Base-by-base conservation (phyloP, 2,888 invertebrate species). In the Margaritifera margaritifera region DNA sequence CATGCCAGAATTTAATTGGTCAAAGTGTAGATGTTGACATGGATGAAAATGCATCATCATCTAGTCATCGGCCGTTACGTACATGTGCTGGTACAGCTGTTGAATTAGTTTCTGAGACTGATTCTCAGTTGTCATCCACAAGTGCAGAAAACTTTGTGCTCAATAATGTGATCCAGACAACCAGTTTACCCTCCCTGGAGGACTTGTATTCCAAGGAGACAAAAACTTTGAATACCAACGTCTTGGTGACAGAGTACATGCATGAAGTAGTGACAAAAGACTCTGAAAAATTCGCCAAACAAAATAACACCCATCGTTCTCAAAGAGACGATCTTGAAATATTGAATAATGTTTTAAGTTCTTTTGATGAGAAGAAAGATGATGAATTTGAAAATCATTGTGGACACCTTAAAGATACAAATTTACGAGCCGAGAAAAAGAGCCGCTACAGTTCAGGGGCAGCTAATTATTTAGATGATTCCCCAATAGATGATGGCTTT, bases 161-260 rank as follows among this genome's bases (percentile, higher is more conserved):
- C 27, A 80, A 82, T 58, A 79, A 77, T 72, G 76, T 74, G 20
- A 61, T 76, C 15, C 55, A 68, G 18, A 54, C 73, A 8, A 71
- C 68, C 6, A 62, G 69, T 57, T 73, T 84, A 8, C 80, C 82
- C 0, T 75, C 77, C 19, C 72, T 92, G 51, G 91, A 92, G 72
- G 92, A 92, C 71, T 91, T 92, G 72, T 89, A 87, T 80, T 86
- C 91, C 54, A 92, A 92, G 85, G 92, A 92, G 72, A 91, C 92
- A 0, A 93, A 92, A 86, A 92, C 92, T 1, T 91, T 92, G 56
- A 92, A 92, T 80, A 92, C 92, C 0, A 92, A 93, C 84, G 92
- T 93, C 53, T 80, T 87, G 11, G 78, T 80, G 2, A 81, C 81
- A 31, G 84, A 83, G 54, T 82, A 74, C 27, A 77, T 90, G 63